Conservation (phyloP, 2,113 vertebrate species). For the Aldabrachelys gigantea region DNA sequence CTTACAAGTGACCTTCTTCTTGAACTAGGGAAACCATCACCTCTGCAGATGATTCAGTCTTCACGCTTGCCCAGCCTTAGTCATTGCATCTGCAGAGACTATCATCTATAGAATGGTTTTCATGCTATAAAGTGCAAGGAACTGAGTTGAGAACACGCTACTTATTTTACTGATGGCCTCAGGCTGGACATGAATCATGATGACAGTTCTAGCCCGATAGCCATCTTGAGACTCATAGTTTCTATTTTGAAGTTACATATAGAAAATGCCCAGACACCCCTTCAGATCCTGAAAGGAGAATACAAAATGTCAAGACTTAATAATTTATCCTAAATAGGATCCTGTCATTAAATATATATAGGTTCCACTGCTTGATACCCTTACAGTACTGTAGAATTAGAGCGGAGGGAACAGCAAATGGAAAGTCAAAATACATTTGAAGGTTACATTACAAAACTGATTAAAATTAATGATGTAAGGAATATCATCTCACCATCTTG, state of each 20-base stretch:
- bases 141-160: slow-evolving; percentile 26
- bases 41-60: slow-evolving; percentile 6
- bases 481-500: neutral
- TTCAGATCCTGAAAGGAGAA: neutral
- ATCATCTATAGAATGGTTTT: slow-evolving; percentile 11
- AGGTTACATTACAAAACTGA: neutral
- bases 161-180: slow-evolving; percentile 21
- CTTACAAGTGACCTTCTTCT: neutral
- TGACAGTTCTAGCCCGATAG: neutral
- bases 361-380: neutral
- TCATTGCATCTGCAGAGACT: neutral
- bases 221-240: slow-evolving; percentile 5
- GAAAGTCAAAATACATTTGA: neutral
- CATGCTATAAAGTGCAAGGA: slow-evolving; percentile 16
- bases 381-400: neutral
- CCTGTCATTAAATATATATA: neutral
- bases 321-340: neutral
- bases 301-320: neutral
- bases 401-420: neutral
- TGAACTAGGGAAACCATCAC: neutral
- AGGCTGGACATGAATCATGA: slow-evolving; percentile 27
- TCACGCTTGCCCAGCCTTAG: neutral
- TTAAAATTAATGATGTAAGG: neutral
- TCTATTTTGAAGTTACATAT: slow-evolving; percentile 38
- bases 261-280: neutral